Percentiles rank a stretch among this genome's conserved stretches.
Evolutionary conservation across 2,113 vertebrate genomes (phyloP).

Genomic region (Martes martes): DNA sequence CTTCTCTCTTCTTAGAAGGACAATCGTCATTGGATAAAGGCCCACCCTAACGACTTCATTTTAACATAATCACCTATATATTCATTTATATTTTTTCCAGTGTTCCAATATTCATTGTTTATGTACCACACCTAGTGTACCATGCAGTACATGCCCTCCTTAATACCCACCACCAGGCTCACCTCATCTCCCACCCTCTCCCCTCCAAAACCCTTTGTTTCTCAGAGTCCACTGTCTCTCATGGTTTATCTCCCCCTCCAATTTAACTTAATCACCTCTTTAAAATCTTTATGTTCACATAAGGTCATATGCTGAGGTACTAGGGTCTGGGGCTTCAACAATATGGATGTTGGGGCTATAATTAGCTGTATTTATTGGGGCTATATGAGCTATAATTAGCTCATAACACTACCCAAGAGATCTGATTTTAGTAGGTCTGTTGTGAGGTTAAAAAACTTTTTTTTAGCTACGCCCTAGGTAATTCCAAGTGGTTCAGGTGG

Average conservation of each 20-base stretch:
- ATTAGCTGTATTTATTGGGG: no score
- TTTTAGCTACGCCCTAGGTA: neutral
- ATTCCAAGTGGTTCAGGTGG: neutral
- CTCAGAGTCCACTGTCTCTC: no score
- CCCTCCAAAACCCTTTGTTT: no score
- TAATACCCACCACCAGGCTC: no score
- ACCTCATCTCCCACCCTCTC: no score
- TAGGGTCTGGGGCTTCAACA: neutral
- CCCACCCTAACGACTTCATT: neutral
- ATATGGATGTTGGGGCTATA: neutral
- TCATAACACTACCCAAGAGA: neutral
- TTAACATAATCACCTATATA: neutral
- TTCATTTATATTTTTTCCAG: no score
- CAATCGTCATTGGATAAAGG: neutral
- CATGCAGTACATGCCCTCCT: no score
- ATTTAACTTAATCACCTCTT: neutral
- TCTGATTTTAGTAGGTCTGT: neutral
- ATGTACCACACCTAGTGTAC: no score
- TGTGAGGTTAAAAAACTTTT: neutral
- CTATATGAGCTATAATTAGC: neutral
- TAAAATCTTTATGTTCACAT: neutral
- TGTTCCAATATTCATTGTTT: no score
- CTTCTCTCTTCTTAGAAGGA: neutral
- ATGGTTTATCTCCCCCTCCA: no score
- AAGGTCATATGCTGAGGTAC: neutral